Percentiles rank a stretch among this genome's conserved stretches.
Conservation (phyloP, 92 coral and sea anemone species). For the Chrysogorgia sp. region DNA sequence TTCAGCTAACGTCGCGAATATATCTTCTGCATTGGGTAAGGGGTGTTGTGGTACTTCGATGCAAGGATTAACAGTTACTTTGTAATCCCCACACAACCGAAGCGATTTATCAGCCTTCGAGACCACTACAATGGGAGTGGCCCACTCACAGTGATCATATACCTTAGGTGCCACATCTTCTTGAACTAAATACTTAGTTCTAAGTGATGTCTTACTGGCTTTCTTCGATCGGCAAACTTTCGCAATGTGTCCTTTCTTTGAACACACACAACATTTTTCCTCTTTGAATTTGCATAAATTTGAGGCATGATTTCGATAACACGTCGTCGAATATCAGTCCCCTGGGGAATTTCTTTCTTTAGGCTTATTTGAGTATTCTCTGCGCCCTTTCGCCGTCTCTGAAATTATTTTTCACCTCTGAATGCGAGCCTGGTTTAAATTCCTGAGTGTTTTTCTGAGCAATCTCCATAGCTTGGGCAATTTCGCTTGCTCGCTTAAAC, state of each 20-base stretch:
- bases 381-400: slow-evolving; percentile 14
- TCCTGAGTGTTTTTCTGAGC: slow-evolving; percentile 66
- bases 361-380: neutral
- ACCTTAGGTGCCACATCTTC: neutral
- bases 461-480: slow-evolving; percentile 67
- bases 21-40: slow-evolving; percentile 48
- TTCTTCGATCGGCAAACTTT: slow-evolving; percentile 34
- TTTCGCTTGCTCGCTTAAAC: slow-evolving; percentile 54
- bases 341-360: neutral
- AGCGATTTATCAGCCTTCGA: neutral
- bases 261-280: slow-evolving; percentile 58
- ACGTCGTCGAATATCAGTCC: neutral
- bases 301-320: slow-evolving; percentile 55
- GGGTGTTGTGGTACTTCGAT: neutral
- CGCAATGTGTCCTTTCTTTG: slow-evolving; percentile 56
- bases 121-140: neutral
- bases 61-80: neutral
- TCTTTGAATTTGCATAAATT: slow-evolving; percentile 52
- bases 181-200: neutral
- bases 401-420: slow-evolving; percentile 25
- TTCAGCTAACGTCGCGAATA: slow-evolving; percentile 52
- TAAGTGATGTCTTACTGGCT: neutral
- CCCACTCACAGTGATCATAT: neutral
- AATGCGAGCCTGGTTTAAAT: slow-evolving; percentile 48
- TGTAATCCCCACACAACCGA: slow-evolving; percentile 6